These are phyloP conservation scores for Pica pica DNA, from an alignment of 2,113 vertebrate species.

Conservation along the genomic window DNA sequence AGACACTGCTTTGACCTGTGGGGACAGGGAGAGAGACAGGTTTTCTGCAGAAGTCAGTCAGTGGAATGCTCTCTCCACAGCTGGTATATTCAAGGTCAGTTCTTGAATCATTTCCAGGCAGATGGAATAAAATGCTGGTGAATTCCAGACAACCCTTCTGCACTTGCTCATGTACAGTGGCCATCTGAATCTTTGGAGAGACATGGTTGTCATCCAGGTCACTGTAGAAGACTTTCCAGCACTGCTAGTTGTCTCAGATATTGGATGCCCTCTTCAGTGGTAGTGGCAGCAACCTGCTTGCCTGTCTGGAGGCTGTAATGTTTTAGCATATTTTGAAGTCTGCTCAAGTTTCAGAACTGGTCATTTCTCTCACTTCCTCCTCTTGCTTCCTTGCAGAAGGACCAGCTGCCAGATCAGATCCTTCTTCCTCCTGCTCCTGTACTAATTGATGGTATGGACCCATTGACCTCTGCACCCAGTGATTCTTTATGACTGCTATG, in stretches of 20 bases:
- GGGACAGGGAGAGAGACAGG: rapidly evolving
- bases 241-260: not conserved
- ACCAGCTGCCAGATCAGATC: not conserved
- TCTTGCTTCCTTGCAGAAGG: not conserved
- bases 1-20: not conserved
- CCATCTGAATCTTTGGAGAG: not conserved
- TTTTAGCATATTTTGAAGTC: not conserved
- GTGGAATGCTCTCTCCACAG: not conserved
- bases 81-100: not conserved
- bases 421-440: not conserved
- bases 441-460: not conserved
- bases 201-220: not conserved
- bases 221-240: not conserved
- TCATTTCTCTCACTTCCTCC: not conserved
- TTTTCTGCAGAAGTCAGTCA: not conserved
- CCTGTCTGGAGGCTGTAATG: not conserved
- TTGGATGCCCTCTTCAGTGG: not conserved
- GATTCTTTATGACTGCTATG: not conserved
- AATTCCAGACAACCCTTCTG: not conserved
- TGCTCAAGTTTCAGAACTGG: rapidly evolving
- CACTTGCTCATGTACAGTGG: not conserved
- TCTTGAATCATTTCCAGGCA: not conserved
- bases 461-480: not conserved
- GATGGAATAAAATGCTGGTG: not conserved
- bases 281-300: not conserved